Evolutionary conservation across 2,113 vertebrate genomes (phyloP).

Genomic region (Crotalus viridis): DNA sequence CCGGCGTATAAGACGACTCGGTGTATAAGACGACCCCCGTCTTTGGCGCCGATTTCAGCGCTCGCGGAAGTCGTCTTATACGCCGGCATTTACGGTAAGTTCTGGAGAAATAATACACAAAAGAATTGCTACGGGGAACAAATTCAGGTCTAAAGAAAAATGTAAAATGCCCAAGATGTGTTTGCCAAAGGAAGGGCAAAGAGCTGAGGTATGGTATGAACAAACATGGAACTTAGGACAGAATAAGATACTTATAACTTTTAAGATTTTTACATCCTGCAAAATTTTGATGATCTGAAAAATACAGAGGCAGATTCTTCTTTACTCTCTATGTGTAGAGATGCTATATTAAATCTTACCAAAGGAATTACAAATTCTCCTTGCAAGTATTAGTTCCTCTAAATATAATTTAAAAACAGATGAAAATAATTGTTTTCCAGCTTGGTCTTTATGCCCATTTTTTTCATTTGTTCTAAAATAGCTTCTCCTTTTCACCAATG

Average conservation of each 20-base stretch:
- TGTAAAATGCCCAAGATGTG: neutral
- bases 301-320: neutral
- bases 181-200: neutral
- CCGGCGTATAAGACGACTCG: too few species aligned
- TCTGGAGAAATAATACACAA: neutral
- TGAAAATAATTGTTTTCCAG: constrained; percentile 6
- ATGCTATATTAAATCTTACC: neutral
- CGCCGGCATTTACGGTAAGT: neutral
- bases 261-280: neutral
- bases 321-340: neutral
- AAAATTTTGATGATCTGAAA: neutral
- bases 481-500: neutral
- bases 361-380: neutral
- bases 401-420: neutral
- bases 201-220: neutral
- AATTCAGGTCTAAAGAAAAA: neutral
- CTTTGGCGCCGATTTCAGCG: too few species aligned
- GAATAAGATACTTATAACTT: neutral
- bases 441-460: constrained; percentile 6
- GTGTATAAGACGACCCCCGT: too few species aligned
- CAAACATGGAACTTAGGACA: neutral
- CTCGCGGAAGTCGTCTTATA: too few species aligned
- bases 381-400: constrained; percentile 3
- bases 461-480: constrained; percentile 21
- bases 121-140: neutral